Evolutionary conservation across 2,797 vertebrate genomes (phyloP), one percentile per base, ranked within the genome.

Genomic region (Amphiprion clarkii): DNA sequence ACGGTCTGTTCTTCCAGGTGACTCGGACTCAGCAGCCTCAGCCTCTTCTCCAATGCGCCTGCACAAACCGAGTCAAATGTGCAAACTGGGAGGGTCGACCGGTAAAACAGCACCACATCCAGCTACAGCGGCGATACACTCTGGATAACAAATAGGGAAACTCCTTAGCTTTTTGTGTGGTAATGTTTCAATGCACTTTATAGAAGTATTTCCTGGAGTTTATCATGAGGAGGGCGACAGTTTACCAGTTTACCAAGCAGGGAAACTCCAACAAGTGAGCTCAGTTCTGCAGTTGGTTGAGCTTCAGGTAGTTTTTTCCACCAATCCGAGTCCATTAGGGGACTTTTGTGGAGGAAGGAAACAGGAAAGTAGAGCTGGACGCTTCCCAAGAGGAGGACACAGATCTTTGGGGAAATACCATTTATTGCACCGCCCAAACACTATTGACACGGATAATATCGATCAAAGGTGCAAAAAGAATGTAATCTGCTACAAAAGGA

Each of bases 401-500:
- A 9, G 33, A 36, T 36, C 31, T 31, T 31, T 31, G 5, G 6
- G 31, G 31, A 31, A 31, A 31, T 6, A 31, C 2, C 33, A 36
- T 10, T 36, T 2, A 36, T 10, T 36, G 33, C 33, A 10, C 33
- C 33, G 23, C 21, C 39, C 16, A 55, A 74, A 81, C 81, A 73
- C 79, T 76, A 80, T 17, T 51, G 33, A 72, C 36, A 39, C 9
- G 7, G 14, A 65, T 11, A 3, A 39, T 51, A 3, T 67, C 70
- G 17, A 64, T 39, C 13, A 25, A 67, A 71, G 10, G 14, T 33
- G 14, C 25, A 31, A 33, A 44, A 68, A 31, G 54, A 54, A 52
- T 76, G 17, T 67, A 9, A 81, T 1, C 39, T 40, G 39, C 39
- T 40, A 11, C 39, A 40, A 85, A 51, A 90, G 94, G 0, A 88